A percentile compares a stretch with the other conserved stretches of the same genome.
These are phyloP conservation scores for Schlechtendalia chinensis DNA, from an alignment of 1,140 invertebrate genomes.

Conservation along the genomic window DNA sequence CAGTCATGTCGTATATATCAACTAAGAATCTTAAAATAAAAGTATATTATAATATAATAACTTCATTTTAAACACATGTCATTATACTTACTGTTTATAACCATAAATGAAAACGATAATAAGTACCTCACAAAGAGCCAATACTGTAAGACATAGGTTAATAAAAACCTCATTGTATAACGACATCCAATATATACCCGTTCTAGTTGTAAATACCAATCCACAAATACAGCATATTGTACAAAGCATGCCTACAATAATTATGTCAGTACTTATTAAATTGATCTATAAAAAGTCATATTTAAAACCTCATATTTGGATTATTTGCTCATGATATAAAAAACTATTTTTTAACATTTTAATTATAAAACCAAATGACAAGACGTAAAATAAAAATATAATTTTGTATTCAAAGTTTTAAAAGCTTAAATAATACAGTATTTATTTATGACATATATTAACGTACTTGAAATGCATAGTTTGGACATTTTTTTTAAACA, in stretches of 20 bases:
- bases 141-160: constrained; percentile 6
- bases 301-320: too few species aligned
- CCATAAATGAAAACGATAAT: constrained; percentile 39
- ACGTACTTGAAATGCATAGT: constrained; percentile 22
- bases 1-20: constrained; percentile 43
- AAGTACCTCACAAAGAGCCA: constrained; percentile 32
- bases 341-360: too few species aligned
- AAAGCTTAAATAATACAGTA: not conserved
- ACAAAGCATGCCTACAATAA: constrained; percentile 2
- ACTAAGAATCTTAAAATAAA: constrained; percentile 23
- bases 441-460: not conserved
- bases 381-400: too few species aligned
- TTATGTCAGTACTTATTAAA: not conserved
- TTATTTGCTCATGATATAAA: too few species aligned
- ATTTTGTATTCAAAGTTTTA: not conserved
- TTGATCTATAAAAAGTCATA: not conserved
- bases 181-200: constrained; percentile 30
- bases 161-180: constrained; percentile 22
- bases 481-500: constrained; percentile 14
- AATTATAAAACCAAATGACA: too few species aligned
- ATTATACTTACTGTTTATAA: constrained; percentile 36
- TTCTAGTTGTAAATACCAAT: constrained; percentile 34
- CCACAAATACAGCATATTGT: constrained; percentile 6
- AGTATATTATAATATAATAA: not conserved
- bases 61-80: too few species aligned